Percentiles rank a stretch among this genome's conserved stretches.
phyloP scores from a whole-genome alignment of 2,888 invertebrate genomes.

The Dryomyza anilis region DNA sequence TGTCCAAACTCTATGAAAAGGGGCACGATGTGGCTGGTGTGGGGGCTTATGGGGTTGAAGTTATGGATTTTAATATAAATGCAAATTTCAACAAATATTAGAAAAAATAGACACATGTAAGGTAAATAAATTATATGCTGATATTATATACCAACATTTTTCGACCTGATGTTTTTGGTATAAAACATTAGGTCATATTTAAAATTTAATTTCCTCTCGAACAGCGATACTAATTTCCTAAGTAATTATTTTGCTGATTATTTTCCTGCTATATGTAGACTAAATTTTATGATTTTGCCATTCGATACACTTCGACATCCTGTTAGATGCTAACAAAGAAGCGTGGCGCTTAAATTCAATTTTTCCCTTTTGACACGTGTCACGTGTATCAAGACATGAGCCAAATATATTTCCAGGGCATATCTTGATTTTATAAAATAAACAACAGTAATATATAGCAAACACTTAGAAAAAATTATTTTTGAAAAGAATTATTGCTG shows the following conservation, averaged over 20 bases:
- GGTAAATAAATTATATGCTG: too few relatives aligned
- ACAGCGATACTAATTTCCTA: slow-evolving; percentile 9
- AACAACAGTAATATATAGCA: too few relatives aligned
- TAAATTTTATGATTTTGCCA: not conserved
- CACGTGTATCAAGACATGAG: not conserved
- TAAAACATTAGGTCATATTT: too few relatives aligned
- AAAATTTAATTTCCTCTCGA: not conserved
- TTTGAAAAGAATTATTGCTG: too few relatives aligned
- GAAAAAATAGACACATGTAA: not conserved
- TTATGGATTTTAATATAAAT: slow-evolving; percentile 28
- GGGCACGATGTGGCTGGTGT: not conserved
- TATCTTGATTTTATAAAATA: too few relatives aligned
- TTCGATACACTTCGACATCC: not conserved
- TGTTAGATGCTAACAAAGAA: not conserved
- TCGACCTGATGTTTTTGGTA: too few relatives aligned
- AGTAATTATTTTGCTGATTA: not conserved
- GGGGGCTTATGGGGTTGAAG: not conserved
- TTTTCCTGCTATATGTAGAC: not conserved
- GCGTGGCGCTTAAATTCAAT: slow-evolving; percentile 22
- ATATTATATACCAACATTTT: too few relatives aligned
- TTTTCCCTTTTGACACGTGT: slow-evolving; percentile 20
- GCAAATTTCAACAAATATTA: not conserved
- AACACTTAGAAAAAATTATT: too few relatives aligned
- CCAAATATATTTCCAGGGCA: too few relatives aligned
- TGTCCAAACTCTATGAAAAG: not conserved